Conservation (phyloP, 2,888 invertebrate species). For the Andrena dorsata region DNA sequence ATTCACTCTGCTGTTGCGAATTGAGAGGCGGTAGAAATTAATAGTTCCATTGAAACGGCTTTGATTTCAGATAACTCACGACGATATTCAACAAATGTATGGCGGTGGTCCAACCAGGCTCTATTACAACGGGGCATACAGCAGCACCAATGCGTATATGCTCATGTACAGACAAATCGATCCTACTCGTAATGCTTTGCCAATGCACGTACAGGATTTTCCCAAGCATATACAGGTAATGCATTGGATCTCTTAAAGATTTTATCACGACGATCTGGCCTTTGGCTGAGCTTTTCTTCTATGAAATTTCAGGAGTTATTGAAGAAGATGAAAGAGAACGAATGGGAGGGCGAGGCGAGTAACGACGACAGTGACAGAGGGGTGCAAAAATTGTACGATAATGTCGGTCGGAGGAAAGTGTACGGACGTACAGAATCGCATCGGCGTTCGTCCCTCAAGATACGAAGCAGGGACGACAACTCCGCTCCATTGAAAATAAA, state of each 20-base stretch:
- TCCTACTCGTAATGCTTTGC: slow-evolving; percentile 87
- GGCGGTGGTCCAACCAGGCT: slow-evolving; percentile 90
- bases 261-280: neutral
- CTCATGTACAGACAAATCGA: slow-evolving; percentile 94
- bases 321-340: slow-evolving; percentile 87
- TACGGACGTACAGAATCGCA: too few relatives aligned
- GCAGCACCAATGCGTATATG: slow-evolving; percentile 96
- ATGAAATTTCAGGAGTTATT: slow-evolving; percentile 84
- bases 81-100: slow-evolving; percentile 93
- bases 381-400: slow-evolving; percentile 51
- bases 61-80: slow-evolving; percentile 89
- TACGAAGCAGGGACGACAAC: too few relatives aligned
- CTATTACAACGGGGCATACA: slow-evolving; percentile 91
- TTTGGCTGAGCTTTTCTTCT: neutral
- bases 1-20: neutral
- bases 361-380: slow-evolving; percentile 88
- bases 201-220: slow-evolving; percentile 89
- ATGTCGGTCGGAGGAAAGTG: too few relatives aligned
- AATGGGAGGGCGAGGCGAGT: neutral
- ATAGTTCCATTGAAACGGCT: neutral
- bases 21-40: neutral
- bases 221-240: slow-evolving; percentile 89
- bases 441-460: too few relatives aligned
- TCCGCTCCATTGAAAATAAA: slow-evolving; percentile 82
- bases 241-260: neutral